Evolutionary conservation across 2,888 invertebrate species (phyloP).

Genomic region (Drosophila nr. perissopoda): DNA sequence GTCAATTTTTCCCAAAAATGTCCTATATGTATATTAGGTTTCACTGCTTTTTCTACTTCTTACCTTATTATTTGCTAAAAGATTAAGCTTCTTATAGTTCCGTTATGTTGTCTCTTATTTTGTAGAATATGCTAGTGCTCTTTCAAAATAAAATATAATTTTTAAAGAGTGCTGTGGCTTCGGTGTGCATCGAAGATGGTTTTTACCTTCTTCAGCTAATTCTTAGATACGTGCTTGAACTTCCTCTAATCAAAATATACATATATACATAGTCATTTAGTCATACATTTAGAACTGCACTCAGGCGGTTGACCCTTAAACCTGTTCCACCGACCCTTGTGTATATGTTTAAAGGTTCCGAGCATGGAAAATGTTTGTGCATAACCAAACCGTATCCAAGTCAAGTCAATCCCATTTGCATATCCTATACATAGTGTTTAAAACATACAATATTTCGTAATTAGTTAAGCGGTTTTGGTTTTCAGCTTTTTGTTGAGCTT

Average conservation of each 20-base stretch:
- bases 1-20: background rate
- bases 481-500: slow-evolving; percentile 67
- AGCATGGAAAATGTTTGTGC: slow-evolving; percentile 35
- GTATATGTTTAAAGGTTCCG: slow-evolving; percentile 37
- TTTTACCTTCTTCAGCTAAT: slow-evolving; percentile 19
- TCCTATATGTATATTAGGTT: background rate
- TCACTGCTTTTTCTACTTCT: background rate
- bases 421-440: slow-evolving; percentile 27
- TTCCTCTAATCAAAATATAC: slow-evolving; percentile 23
- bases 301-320: slow-evolving; percentile 49
- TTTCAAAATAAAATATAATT: slow-evolving; percentile 10
- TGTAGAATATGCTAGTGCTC: slow-evolving; percentile 27
- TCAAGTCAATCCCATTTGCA: slow-evolving; percentile 30
- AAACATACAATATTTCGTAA: slow-evolving; percentile 32
- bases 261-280: slow-evolving; percentile 21
- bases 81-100: slow-evolving; percentile 39
- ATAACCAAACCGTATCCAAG: slow-evolving; percentile 21
- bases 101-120: slow-evolving; percentile 11
- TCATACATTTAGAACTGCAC: slow-evolving; percentile 50
- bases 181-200: slow-evolving; percentile 43
- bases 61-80: slow-evolving; percentile 35
- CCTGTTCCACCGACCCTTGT: slow-evolving; percentile 33
- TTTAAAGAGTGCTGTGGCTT: slow-evolving; percentile 30
- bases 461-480: slow-evolving; percentile 65
- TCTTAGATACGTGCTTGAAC: slow-evolving; percentile 35